Evolutionary conservation across 2,113 vertebrate genomes (phyloP), one percentile per base, ranked within the genome.

Genomic region (Oncorhynchus kisutch): DNA sequence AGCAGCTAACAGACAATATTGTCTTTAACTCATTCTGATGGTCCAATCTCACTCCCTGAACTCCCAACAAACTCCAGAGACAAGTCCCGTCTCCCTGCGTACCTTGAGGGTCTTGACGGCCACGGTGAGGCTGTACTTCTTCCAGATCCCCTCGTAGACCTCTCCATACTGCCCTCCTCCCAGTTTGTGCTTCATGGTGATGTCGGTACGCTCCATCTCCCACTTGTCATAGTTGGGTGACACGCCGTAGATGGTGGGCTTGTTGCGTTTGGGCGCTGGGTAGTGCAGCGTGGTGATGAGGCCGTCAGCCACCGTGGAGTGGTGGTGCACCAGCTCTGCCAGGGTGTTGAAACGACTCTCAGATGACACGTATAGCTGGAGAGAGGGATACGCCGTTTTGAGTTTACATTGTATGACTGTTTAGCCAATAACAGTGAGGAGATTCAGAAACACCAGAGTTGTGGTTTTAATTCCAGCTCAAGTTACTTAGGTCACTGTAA

Each of bases 161-260:
- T 99, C 98, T 31, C 98, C 98, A 1, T 99, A 99, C 91, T 99
- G 98, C 31, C 98, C 98, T 0, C 98, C 98, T 0, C 98, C 98
- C 66, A 99, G 93, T 85, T 98, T 99, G 94, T 99, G 98, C 82
- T 97, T 98, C 98, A 99, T 99, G 59, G 98, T 99, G 86, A 99
- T 99, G 93, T 99, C 98, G 0, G 98, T 99, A 83, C 98, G 94
- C 90, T 99, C 97, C 77, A 99, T 99, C 92, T 99, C 98, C 98
- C 98, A 99, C 74, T 98, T 99, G 91, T 99, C 98, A 0, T 99
- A 99, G 94, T 98, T 98, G 12, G 98, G 98, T 6, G 98, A 99
- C 74, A 99, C 98, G 0, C 98, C 98, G 0, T 99, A 99, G 82
- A 99, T 95, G 0, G 98, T 99, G 89, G 98, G 98, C 86, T 99